Percentiles rank a stretch among this genome's conserved stretches.
Conservation (phyloP, 2,888 invertebrate species). For the Alsophila aescularia region DNA sequence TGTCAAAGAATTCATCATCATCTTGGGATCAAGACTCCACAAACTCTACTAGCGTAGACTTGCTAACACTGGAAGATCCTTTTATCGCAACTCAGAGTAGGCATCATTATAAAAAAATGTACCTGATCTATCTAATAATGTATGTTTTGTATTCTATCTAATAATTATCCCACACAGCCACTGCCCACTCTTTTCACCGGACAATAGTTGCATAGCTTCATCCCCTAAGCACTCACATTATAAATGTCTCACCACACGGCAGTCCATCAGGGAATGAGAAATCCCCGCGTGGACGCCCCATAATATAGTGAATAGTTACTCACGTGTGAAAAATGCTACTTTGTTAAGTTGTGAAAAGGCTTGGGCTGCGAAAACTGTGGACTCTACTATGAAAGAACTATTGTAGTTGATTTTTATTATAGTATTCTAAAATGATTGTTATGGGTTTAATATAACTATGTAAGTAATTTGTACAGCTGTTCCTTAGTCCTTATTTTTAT, state of each 20-base stretch:
- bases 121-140: too few species aligned
- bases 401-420: neutral
- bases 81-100: too few species aligned
- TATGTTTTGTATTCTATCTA: too few species aligned
- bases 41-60: too few species aligned
- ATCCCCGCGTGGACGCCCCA: neutral
- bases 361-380: neutral
- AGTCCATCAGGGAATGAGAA: conserved; percentile 4
- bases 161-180: neutral
- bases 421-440: too few species aligned
- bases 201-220: conserved; percentile 1
- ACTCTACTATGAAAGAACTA: neutral
- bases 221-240: conserved; percentile 4
- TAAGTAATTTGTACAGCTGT: too few species aligned
- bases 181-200: neutral
- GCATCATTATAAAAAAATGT: too few species aligned
- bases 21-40: too few species aligned
- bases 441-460: too few species aligned
- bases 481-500: too few species aligned
- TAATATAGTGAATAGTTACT: conserved; percentile 2
- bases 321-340: conserved; percentile 16
- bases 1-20: too few species aligned
- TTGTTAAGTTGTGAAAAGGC: conserved; percentile 5
- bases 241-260: conserved; percentile 2
- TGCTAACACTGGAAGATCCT: too few species aligned